Conservation (phyloP, 2,113 vertebrate genomes). For the Corythornis madagascariensis region DNA sequence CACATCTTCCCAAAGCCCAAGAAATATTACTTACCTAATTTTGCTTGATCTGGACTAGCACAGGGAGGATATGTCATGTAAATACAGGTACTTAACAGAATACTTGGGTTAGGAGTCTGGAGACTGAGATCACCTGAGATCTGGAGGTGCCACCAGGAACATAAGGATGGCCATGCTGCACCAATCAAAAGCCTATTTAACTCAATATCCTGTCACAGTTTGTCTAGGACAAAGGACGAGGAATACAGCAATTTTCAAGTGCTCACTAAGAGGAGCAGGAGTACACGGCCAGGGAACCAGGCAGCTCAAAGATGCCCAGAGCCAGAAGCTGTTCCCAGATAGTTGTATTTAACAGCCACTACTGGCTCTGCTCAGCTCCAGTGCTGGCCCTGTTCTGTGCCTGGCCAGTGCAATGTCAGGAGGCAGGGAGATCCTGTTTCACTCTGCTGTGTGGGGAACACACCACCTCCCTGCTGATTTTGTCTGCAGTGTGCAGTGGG, state of each 20-base stretch:
- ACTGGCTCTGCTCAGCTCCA: neutral
- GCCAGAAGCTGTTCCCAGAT: neutral
- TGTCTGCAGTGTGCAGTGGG: rapidly evolving
- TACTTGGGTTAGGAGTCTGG: neutral
- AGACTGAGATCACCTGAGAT: neutral
- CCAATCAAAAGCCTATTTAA: neutral
- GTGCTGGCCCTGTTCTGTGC: neutral
- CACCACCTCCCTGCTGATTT: neutral
- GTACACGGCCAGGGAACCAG: neutral
- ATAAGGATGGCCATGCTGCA: neutral
- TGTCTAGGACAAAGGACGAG: neutral
- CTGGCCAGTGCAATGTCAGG: rapidly evolving
- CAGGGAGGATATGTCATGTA: neutral
- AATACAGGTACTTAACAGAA: neutral
- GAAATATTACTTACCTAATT: neutral
- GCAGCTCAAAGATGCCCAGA: neutral
- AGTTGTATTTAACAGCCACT: neutral
- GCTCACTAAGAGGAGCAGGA: neutral
- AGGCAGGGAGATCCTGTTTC: neutral
- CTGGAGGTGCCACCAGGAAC: neutral
- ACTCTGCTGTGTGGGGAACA: rapidly evolving
- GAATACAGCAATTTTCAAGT: neutral
- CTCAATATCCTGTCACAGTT: neutral
- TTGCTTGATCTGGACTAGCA: neutral
- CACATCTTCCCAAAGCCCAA: neutral